Evolutionary conservation across 2,888 invertebrate genomes (phyloP).

Genomic region (Lottia gigantea): DNA sequence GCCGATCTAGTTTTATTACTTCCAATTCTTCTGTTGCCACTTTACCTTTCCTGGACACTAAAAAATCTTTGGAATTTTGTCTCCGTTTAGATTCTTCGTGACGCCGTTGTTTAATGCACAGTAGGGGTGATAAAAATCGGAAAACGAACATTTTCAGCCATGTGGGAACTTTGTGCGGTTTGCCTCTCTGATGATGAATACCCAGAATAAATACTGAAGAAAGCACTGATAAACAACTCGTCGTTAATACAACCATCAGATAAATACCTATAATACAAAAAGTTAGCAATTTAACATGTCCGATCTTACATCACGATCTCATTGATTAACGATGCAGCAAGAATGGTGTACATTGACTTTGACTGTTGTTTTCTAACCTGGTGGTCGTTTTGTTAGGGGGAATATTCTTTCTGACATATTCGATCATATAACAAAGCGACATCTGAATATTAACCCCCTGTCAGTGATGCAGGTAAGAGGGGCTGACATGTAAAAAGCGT

Average conservation of each 20-base stretch:
- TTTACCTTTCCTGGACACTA: conserved; percentile 12
- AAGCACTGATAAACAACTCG: conserved; percentile 62
- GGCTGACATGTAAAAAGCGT: no score
- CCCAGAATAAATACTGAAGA: conserved; percentile 61
- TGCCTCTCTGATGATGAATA: conserved; percentile 59
- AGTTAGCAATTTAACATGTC: no score
- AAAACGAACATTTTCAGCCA: conserved; percentile 50
- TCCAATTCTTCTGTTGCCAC: conserved; percentile 24
- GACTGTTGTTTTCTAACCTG: no score
- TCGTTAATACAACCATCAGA: conserved; percentile 60
- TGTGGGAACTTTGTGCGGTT: conserved; percentile 47
- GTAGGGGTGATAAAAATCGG: conserved; percentile 37
- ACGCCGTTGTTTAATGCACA: conserved; percentile 26
- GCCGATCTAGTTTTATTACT: conserved; percentile 21
- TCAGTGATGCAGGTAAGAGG: no score
- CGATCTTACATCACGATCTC: no score
- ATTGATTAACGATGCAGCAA: no score
- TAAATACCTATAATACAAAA: conserved; percentile 55
- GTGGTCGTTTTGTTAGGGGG: no score
- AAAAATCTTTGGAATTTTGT: conserved; percentile 14
- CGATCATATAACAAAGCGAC: no score
- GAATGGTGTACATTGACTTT: no score
- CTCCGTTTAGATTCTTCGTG: background rate
- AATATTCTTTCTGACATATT: no score
- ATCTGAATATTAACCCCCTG: no score